Evolutionary conservation across 2,888 invertebrate species (phyloP), one percentile per base, ranked within the genome.

Genomic region (Crepidodera aurea): DNA sequence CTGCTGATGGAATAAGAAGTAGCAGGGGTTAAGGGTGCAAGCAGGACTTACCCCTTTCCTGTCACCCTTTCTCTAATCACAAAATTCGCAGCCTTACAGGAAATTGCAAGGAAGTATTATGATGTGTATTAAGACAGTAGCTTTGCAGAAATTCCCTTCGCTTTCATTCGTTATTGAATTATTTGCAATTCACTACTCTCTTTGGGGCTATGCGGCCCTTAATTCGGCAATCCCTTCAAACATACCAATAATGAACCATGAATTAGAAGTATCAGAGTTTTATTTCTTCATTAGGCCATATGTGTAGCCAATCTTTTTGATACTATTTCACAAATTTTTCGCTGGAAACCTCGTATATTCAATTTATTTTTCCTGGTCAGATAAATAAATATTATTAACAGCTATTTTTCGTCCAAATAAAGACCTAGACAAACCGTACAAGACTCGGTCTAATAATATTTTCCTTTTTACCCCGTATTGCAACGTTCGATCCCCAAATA

Each of bases 21-120:
- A 34, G 56, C 15, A 22, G 32, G 39, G 39, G 22, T 34, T 55
- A 48, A 51, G 25, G 22, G 15, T 18, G 46, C 44, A 18, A 32
- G 54, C 25, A 34, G 39, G 39, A 27, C 32, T 54, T 34, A 54
- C 58, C 61, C 53, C 61, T 61, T 58, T 59, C 22, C 62, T 44
- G 62, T 68, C 69, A 70, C 70, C 72, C 73, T 69, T 71, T 70
- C 67, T 64, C 66, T 71, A 71, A 70, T 73, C 71, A 71, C 60
- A 65, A 70, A 66, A 67, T 65, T 70, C 68, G 57, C 63, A 64
- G 73, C 71, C 71, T 70, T 63, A 69, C 66, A 73, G 80, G 80
- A 80, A 80, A 80, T 80, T 79, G 79, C 77, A 76, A 78, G 78
- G 77, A 77, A 76, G 77, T 77, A 79, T 79, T 79, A 78, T 75